Conservation (phyloP, 2,888 invertebrate genomes). For the Drosophila gaucha region DNA sequence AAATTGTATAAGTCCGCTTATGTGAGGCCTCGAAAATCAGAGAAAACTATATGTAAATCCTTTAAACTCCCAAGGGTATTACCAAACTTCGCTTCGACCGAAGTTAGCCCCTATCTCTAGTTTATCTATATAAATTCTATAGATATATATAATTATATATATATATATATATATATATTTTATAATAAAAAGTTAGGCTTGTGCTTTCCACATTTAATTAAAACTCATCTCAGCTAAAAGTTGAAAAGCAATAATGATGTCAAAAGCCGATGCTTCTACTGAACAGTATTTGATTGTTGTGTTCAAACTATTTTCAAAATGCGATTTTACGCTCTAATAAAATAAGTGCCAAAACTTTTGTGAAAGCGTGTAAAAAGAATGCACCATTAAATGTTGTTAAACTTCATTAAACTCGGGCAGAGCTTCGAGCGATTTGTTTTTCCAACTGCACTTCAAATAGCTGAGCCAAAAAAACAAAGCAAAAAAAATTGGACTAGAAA, state of each 20-base stretch:
- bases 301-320: conserved; percentile 36
- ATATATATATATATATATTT: too few species aligned
- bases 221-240: neutral
- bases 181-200: too few species aligned
- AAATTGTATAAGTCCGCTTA: too few species aligned
- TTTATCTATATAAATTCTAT: too few species aligned
- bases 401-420: conserved; percentile 64
- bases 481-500: conserved; percentile 27
- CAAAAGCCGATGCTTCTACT: neutral
- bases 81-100: too few species aligned
- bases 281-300: conserved; percentile 9
- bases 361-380: conserved; percentile 51
- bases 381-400: conserved; percentile 66
- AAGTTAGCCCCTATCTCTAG: too few species aligned
- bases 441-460: conserved; percentile 63
- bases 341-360: conserved; percentile 57
- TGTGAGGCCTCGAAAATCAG: too few species aligned
- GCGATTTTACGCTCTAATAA: conserved; percentile 75
- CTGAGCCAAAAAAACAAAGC: conserved; percentile 18
- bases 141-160: too few species aligned
- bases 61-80: too few species aligned
- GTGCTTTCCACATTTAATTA: neutral
- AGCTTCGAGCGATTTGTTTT: conserved; percentile 44
- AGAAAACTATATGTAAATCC: too few species aligned
- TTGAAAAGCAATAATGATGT: neutral